phyloP scores from a whole-genome alignment of 2,888 invertebrate species.

The Cataglyphis albicans region DNA sequence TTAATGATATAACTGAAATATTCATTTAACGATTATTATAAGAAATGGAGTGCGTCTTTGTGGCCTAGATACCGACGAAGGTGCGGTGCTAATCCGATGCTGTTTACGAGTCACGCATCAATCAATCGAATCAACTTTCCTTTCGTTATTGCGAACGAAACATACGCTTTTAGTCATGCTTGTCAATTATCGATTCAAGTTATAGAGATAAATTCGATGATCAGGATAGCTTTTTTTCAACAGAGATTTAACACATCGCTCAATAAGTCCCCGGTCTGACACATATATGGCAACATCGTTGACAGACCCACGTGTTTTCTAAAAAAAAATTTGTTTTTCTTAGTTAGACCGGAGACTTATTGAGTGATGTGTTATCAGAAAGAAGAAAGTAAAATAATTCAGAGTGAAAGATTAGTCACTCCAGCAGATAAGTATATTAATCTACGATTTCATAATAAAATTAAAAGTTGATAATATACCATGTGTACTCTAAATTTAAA shows the following conservation, averaged over 20 bases:
- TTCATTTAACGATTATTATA: slow-evolving; percentile 15
- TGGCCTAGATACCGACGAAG: slow-evolving; percentile 13
- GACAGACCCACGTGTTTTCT: too few species aligned
- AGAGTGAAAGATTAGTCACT: neutral
- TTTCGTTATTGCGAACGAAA: slow-evolving; percentile 19
- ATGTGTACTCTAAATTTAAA: neutral
- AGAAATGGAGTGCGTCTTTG: slow-evolving; percentile 8
- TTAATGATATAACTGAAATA: slow-evolving; percentile 16
- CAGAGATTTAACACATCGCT: neutral
- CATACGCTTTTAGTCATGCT: neutral
- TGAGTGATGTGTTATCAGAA: neutral
- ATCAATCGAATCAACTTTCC: slow-evolving; percentile 30
- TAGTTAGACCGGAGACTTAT: too few species aligned
- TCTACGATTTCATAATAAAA: neutral
- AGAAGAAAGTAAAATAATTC: neutral
- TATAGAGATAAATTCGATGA: neutral
- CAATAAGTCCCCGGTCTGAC: too few species aligned
- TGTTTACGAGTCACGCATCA: slow-evolving; percentile 13
- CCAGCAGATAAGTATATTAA: neutral
- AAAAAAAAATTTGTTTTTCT: too few species aligned
- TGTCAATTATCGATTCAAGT: neutral
- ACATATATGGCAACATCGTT: too few species aligned
- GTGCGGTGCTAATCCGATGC: slow-evolving; percentile 30
- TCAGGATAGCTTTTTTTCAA: neutral
- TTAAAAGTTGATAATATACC: neutral